Evolutionary conservation across 2,113 vertebrate genomes (phyloP).

Genomic region (Centropus unirufus): DNA sequence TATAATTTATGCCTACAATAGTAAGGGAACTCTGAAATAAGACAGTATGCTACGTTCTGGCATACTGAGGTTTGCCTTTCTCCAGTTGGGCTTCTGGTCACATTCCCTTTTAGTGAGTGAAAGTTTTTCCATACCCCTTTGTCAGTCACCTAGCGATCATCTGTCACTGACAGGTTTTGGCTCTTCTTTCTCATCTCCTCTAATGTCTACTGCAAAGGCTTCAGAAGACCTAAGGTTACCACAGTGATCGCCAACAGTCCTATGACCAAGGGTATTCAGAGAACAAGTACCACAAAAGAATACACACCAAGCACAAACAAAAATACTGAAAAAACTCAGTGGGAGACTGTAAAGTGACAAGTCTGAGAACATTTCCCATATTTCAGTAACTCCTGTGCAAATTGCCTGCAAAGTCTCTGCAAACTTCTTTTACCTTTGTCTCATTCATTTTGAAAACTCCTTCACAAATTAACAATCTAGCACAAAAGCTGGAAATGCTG

Average conservation of each 20-base stretch:
- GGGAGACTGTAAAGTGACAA: not conserved
- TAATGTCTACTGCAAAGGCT: not conserved
- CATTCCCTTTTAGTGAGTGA: not conserved
- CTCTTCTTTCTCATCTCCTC: not conserved
- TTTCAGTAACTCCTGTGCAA: not conserved
- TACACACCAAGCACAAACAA: not conserved
- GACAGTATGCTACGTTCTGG: accelerated
- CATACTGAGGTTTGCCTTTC: not conserved
- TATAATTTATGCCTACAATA: not conserved
- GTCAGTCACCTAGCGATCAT: not conserved
- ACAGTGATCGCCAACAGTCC: not conserved
- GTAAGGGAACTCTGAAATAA: not conserved
- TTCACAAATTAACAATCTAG: not conserved
- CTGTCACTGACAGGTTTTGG: not conserved
- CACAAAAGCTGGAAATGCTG: not conserved
- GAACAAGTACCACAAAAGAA: not conserved
- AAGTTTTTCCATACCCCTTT: not conserved
- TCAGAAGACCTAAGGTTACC: not conserved
- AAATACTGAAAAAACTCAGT: not conserved
- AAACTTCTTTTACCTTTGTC: not conserved
- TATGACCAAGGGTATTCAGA: not conserved
- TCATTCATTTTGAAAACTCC: not conserved
- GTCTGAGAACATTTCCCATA: not conserved
- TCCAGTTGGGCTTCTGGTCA: not conserved
- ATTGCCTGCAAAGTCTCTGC: not conserved